Evolutionary conservation across 2,113 vertebrate species (phyloP).

Genomic region (Cynoglossus semilaevis): DNA sequence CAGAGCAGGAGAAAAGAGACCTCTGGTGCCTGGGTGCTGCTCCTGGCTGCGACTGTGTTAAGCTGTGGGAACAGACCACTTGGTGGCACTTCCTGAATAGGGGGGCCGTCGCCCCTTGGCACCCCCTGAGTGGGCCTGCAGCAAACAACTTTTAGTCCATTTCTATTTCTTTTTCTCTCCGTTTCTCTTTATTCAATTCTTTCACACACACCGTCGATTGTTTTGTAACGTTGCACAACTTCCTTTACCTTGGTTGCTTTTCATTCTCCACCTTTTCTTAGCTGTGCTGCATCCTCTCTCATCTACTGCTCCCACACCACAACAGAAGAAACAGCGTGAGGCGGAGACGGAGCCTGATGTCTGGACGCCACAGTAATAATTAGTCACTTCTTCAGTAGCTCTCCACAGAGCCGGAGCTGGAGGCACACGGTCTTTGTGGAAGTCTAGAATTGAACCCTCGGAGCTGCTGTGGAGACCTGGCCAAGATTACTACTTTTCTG

Average conservation of each 20-base stretch:
- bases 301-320: neutral
- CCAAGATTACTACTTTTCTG: constrained; percentile 23
- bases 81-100: constrained; percentile 65
- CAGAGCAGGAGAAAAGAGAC: constrained; percentile 37
- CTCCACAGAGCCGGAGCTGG: constrained; percentile 27
- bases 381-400: constrained; percentile 48
- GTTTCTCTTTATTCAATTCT: constrained; percentile 44
- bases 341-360: constrained; percentile 22
- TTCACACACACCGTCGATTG: constrained; percentile 32
- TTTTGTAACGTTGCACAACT: constrained; percentile 16
- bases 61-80: constrained; percentile 70
- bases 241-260: constrained; percentile 12
- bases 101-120: constrained; percentile 52
- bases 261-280: neutral
- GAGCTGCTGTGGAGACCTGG: constrained; percentile 18
- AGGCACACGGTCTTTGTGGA: constrained; percentile 30
- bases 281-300: neutral
- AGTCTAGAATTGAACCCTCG: constrained; percentile 23
- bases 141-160: constrained; percentile 40
- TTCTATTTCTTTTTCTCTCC: constrained; percentile 35
- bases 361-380: constrained; percentile 50
- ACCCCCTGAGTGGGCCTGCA: constrained; percentile 50
- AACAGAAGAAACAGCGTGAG: constrained; percentile 7
- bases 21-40: constrained; percentile 40
- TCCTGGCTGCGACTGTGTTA: constrained; percentile 49